Conservation (phyloP, 2,888 invertebrate species). For the Mythimna ferrago region DNA sequence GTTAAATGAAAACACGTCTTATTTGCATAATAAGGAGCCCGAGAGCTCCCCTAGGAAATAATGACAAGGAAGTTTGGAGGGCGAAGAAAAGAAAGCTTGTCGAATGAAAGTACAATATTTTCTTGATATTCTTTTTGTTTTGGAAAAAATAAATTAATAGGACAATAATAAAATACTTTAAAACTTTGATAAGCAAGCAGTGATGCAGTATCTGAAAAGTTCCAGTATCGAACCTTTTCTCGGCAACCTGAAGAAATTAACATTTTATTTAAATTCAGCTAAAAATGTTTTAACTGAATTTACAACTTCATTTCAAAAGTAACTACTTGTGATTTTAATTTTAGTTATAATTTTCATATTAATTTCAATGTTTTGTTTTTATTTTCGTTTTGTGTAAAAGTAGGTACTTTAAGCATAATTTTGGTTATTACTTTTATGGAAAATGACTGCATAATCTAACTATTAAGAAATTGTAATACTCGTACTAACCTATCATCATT, state of each 20-base stretch:
- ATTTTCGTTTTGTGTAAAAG: too few species aligned
- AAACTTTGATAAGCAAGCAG: neutral
- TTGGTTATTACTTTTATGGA: too few species aligned
- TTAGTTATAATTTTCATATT: too few species aligned
- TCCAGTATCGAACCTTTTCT: too few species aligned
- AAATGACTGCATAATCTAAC: too few species aligned
- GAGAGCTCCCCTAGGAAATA: conserved; percentile 57
- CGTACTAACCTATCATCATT: too few species aligned
- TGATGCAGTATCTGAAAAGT: neutral
- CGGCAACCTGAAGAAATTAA: neutral
- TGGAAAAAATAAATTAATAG: neutral
- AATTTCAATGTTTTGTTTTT: too few species aligned
- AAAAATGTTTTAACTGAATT: neutral
- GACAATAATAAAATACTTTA: neutral
- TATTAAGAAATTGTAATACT: too few species aligned
- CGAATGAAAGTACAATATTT: conserved; percentile 14
- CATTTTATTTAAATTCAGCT: neutral
- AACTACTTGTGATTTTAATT: too few species aligned
- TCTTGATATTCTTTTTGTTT: neutral
- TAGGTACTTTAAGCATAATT: too few species aligned
- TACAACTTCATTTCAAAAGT: neutral
- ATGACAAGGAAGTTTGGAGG: conserved; percentile 52
- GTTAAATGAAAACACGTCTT: conserved; percentile 58
- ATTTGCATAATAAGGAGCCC: conserved; percentile 55
- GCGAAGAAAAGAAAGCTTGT: conserved; percentile 38